Percentiles rank a stretch among this genome's conserved stretches.
phyloP scores from a whole-genome alignment of 2,888 invertebrate species.

The Drosophila meridionalis region DNA sequence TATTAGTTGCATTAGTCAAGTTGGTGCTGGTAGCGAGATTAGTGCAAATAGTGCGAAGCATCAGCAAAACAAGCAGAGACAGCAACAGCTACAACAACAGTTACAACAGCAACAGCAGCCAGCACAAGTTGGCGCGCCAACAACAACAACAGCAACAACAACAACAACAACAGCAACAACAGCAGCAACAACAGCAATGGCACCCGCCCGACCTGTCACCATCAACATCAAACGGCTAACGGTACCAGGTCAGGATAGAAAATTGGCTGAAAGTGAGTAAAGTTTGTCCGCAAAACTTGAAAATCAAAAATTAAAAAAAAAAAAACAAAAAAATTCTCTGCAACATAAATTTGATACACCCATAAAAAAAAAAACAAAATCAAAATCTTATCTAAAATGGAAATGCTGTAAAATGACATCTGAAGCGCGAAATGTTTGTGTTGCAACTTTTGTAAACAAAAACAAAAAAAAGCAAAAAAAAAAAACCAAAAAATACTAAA shows the following conservation, averaged over 20 bases:
- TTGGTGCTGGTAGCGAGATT: conserved; percentile 69
- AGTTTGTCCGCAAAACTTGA: conserved; percentile 73
- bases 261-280: conserved; percentile 85
- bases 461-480: conserved; percentile 26
- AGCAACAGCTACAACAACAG: conserved; percentile 69
- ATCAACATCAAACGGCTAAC: conserved; percentile 81
- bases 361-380: conserved; percentile 49
- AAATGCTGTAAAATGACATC: conserved; percentile 76
- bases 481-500: conserved; percentile 22
- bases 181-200: conserved; percentile 43
- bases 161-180: conserved; percentile 37
- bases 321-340: conserved; percentile 42
- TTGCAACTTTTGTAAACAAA: conserved; percentile 76
- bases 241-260: conserved; percentile 84
- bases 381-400: conserved; percentile 52
- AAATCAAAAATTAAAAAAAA: conserved; percentile 35
- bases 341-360: conserved; percentile 58
- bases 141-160: conserved; percentile 44
- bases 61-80: conserved; percentile 78
- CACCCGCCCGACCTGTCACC: conserved; percentile 67
- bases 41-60: conserved; percentile 75
- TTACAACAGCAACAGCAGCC: conserved; percentile 46
- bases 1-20: conserved; percentile 72
- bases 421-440: conserved; percentile 77
- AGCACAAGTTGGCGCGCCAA: conserved; percentile 24